Percentiles rank a stretch among this genome's conserved stretches.
phyloP scores from a whole-genome alignment of 2,888 invertebrate species.

The Maniola hyperantus region DNA sequence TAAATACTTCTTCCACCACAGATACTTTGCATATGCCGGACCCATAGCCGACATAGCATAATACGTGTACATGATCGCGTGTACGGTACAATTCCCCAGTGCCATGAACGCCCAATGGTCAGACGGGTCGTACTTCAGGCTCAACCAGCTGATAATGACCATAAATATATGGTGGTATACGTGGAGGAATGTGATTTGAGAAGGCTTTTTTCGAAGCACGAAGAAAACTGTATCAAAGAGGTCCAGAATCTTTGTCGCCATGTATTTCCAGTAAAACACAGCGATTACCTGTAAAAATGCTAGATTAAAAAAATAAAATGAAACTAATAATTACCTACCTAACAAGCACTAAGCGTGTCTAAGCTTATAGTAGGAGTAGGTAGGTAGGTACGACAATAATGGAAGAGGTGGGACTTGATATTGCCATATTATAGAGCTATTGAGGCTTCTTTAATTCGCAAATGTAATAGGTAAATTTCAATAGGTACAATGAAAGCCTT shows the following conservation, averaged over 20 bases:
- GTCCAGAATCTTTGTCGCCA: conserved; percentile 87
- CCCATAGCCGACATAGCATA: conserved; percentile 88
- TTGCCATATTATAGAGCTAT: no score
- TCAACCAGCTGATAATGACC: conserved; percentile 87
- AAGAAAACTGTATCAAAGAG: conserved; percentile 90
- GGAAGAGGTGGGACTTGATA: no score
- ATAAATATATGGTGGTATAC: conserved; percentile 91
- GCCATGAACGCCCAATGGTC: conserved; percentile 88
- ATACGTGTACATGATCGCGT: conserved; percentile 89
- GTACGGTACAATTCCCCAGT: conserved; percentile 86
- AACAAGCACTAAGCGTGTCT: no score
- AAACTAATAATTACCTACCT: no score
- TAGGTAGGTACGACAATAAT: no score
- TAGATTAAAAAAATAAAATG: no score
- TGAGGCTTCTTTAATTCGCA: no score
- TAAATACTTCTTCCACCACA: conserved; percentile 93
- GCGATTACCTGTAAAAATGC: conserved; percentile 47
- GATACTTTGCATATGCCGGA: conserved; percentile 84
- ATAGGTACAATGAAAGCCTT: no score
- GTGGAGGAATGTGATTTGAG: conserved; percentile 91
- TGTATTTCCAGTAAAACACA: conserved; percentile 84
- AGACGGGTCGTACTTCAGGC: conserved; percentile 87
- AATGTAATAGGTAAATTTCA: no score
- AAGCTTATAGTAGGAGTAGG: no score
- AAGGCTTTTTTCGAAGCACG: conserved; percentile 87